Evolutionary conservation across 2,888 invertebrate species (phyloP), one percentile per base, ranked within the genome.

Genomic region (Macropis europaea): DNA sequence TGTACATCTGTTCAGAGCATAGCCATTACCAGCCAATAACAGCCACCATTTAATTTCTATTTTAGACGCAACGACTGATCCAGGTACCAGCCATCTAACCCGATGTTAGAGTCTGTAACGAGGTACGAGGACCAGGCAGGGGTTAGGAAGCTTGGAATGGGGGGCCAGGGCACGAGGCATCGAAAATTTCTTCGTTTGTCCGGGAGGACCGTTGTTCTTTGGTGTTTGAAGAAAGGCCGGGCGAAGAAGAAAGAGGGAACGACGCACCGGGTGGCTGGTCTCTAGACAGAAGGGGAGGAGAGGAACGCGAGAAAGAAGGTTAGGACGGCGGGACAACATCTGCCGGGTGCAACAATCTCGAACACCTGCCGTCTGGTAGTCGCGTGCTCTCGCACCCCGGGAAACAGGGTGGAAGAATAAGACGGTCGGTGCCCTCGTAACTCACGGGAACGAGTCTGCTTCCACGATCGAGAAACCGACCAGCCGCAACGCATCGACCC

Each of bases 341-440:
- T 88, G 88, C 86, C 84, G 84, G 86, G 88, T 87, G 88, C 87
- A 88, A 87, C 84, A 88, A 88, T 86, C 86, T 87, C 73, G 82
- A 86, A 88, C 88, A 88, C 88, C 88, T 88, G 88, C 88, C 85
- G 87, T 87, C 87, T 88, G 86, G 84, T 84, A 87, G 87, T 88
- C 88, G 88, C 88, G 88, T 88, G 88, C 87, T 82, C 86, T 81
- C 76, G 73, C 79, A 81, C 84, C 83, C 82, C 71, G 78, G 60
- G 66, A 61, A 74, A 71, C 79, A 75, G 77, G 75, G 71, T 81
- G 72, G 69, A 75, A 71, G 79, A 79, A 81, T 79, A 81, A 81
- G 81, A 81, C 76, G 77, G 70, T 78, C 76, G 69, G 63, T 73
- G 76, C 79, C 69, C 74, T 62, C 76, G 73, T 76, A 78, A 78